A percentile compares a stretch with the other conserved stretches of the same genome.
Evolutionary conservation across 2,113 vertebrate genomes (phyloP).

Genomic region (Gymnogyps californianus): DNA sequence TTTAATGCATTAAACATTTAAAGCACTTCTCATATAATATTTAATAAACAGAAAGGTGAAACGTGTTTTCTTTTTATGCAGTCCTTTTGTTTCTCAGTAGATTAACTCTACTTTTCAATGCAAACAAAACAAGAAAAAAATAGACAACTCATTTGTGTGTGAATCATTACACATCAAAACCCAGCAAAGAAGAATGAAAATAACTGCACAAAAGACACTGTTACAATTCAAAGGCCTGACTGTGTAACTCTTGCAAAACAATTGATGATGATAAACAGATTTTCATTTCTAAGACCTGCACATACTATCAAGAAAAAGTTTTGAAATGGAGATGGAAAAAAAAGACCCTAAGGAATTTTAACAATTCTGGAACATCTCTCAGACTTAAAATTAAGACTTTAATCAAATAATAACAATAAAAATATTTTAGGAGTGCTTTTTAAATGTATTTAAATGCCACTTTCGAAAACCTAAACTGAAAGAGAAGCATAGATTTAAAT

Average conservation of each 20-base stretch:
- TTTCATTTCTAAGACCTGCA: not conserved
- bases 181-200: not conserved
- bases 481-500: not conserved
- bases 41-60: not conserved
- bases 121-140: not conserved
- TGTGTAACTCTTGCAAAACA: not conserved
- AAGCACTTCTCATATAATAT: not conserved
- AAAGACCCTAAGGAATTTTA: not conserved
- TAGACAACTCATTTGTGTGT: not conserved
- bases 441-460: not conserved
- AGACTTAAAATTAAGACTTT: not conserved
- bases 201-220: not conserved
- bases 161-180: not conserved
- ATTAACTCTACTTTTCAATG: not conserved
- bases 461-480: not conserved
- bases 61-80: not conserved
- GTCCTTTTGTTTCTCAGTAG: not conserved
- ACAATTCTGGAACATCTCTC: not conserved
- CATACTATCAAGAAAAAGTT: not conserved
- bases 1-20: conserved; percentile 22
- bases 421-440: not conserved
- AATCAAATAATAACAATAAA: not conserved
- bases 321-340: not conserved
- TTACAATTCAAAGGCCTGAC: not conserved
- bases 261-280: not conserved